A percentile compares a stretch with the other conserved stretches of the same genome.
phyloP scores from a whole-genome alignment of 2,797 vertebrate species.

The Echiichthys vipera region DNA sequence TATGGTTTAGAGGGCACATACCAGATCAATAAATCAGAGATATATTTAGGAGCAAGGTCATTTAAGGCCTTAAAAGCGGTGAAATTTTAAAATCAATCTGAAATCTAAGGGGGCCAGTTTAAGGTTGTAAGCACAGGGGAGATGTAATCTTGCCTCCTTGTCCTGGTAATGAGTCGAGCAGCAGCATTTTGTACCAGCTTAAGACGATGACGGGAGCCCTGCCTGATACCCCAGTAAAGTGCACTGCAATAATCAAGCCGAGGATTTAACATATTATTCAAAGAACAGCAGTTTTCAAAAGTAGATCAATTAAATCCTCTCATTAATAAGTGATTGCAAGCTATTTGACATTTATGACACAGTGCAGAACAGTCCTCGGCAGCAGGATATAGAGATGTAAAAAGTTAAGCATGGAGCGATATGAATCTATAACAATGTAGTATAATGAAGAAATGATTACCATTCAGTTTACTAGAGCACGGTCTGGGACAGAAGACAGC shows the following conservation, averaged over 20 bases:
- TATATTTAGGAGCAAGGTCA: too few relatives aligned
- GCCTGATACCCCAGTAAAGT: not conserved
- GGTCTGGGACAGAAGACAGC: slow-evolving; percentile 19
- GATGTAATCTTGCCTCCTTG: not conserved
- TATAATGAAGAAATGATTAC: slow-evolving; percentile 37
- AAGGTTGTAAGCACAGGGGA: not conserved
- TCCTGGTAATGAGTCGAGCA: not conserved
- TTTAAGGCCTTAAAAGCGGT: too few relatives aligned
- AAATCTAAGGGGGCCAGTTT: not conserved
- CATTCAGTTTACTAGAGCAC: slow-evolving; percentile 28
- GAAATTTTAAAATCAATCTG: too few relatives aligned
- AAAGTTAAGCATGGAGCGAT: not conserved
- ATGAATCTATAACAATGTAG: slow-evolving; percentile 15
- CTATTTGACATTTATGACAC: slow-evolving; percentile 2
- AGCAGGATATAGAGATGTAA: not conserved
- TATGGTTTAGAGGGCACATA: too few relatives aligned
- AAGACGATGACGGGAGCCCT: not conserved
- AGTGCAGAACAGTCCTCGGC: not conserved
- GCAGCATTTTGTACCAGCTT: not conserved
- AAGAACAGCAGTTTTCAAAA: not conserved
- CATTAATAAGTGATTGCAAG: slow-evolving; percentile 11
- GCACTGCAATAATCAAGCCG: not conserved
- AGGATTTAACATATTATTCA: not conserved
- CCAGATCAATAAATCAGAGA: too few relatives aligned
- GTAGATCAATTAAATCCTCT: slow-evolving; percentile 2